Conservation (phyloP, 2,888 invertebrate genomes). For the Plutella xylostella region DNA sequence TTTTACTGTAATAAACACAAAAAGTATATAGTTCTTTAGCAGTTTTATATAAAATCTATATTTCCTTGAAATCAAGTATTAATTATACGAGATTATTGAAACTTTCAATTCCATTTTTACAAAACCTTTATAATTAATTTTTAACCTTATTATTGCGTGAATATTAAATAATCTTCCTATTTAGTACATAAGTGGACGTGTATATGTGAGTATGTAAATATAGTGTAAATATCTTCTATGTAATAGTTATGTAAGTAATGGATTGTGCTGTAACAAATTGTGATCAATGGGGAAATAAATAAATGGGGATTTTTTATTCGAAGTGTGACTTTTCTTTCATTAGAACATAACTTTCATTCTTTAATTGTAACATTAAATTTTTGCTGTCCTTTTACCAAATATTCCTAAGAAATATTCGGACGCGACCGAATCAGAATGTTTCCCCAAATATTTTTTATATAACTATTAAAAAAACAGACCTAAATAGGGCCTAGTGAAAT, state of each 20-base stretch:
- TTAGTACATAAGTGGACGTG: slow-evolving; percentile 1
- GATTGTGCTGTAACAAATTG: background rate
- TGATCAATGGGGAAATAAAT: slow-evolving; percentile 4
- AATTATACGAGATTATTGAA: background rate
- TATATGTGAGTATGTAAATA: slow-evolving; percentile 4
- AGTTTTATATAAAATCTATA: background rate
- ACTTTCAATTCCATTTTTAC: too few relatives aligned
- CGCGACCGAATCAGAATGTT: too few relatives aligned
- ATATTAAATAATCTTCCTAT: background rate
- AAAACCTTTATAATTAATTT: background rate
- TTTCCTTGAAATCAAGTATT: background rate
- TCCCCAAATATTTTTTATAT: too few relatives aligned
- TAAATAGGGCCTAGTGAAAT: too few relatives aligned
- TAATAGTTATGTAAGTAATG: background rate
- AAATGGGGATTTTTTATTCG: slow-evolving; percentile 3
- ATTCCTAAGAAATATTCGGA: too few relatives aligned
- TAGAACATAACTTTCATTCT: too few relatives aligned
- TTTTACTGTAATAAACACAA: background rate
- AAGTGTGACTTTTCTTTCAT: background rate
- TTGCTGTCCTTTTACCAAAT: too few relatives aligned
- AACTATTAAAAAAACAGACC: too few relatives aligned
- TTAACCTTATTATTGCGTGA: background rate
- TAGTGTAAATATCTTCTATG: slow-evolving; percentile 1
- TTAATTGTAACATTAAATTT: too few relatives aligned
- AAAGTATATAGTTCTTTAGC: too few relatives aligned